These are phyloP conservation scores for Myotis findleyi DNA, from an alignment of 2,797 vertebrate genomes.

Conservation along the genomic window DNA sequence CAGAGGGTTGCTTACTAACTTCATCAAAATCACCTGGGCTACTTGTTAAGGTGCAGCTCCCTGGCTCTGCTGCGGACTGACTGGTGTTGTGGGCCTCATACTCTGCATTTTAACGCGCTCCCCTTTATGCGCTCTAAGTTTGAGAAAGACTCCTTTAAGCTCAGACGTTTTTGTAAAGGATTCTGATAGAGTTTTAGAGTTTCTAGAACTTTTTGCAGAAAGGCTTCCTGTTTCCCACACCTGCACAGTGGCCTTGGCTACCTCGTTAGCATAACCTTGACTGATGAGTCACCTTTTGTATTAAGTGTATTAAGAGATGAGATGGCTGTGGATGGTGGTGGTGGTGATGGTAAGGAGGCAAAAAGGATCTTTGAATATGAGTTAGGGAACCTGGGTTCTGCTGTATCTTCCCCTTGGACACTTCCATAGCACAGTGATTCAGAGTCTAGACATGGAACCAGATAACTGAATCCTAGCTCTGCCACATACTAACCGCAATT, in stretches of 20 bases:
- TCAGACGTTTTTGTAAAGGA: not conserved
- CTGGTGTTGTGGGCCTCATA: not conserved
- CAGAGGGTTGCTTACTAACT: not conserved
- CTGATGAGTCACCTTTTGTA: not conserved
- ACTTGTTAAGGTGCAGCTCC: constrained; percentile 12
- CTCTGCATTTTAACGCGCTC: not conserved
- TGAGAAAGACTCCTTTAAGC: not conserved
- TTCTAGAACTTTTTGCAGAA: constrained; percentile 1
- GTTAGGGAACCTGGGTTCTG: not conserved
- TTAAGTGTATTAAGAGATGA: not conserved
- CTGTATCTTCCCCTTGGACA: not conserved
- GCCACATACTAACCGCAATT: not conserved
- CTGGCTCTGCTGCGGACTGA: not conserved
- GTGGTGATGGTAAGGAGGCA: not conserved
- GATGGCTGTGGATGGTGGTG: not conserved
- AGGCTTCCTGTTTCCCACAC: not conserved
- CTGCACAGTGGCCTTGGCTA: not conserved
- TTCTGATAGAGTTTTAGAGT: not conserved
- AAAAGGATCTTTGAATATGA: constrained; percentile 14
- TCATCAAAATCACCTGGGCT: not conserved
- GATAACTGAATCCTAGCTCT: not conserved
- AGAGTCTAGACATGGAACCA: not conserved
- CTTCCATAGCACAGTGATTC: not conserved
- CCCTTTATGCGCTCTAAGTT: not conserved
- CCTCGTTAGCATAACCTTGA: not conserved